Percentiles rank a stretch among this genome's conserved stretches.
Evolutionary conservation across 2,797 vertebrate species (phyloP).

Genomic region (Megaceryle alcyon): DNA sequence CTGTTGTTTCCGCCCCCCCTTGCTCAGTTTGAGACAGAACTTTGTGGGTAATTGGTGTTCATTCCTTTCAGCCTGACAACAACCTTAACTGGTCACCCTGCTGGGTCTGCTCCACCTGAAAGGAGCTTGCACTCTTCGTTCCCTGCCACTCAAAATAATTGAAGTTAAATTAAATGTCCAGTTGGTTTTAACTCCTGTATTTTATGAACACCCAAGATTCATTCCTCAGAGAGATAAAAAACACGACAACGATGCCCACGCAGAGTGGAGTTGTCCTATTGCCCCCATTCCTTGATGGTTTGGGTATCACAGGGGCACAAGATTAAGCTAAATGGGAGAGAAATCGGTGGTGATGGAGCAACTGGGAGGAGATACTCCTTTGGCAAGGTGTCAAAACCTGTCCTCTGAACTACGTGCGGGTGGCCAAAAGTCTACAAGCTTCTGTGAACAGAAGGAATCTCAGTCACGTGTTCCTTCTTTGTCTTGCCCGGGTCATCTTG

Average conservation of each 20-base stretch:
- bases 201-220: neutral
- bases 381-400: neutral
- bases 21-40: neutral
- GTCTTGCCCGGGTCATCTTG: neutral
- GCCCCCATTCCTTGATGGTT: neutral
- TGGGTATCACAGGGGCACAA: neutral
- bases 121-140: neutral
- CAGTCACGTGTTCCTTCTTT: neutral
- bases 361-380: neutral
- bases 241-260: accelerated
- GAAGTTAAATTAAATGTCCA: neutral
- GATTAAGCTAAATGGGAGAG: neutral
- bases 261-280: neutral
- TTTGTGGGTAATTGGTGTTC: neutral
- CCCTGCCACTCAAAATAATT: neutral
- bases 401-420: neutral
- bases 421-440: neutral
- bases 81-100: neutral
- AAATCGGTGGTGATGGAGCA: neutral
- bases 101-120: accelerated
- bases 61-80: neutral
- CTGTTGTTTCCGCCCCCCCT: neutral
- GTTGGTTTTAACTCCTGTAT: neutral
- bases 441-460: neutral
- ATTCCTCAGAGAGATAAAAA: neutral